Percentiles rank a stretch among this genome's conserved stretches.
Conservation (phyloP, 2,888 invertebrate genomes). For the Zonitis immaculata region DNA sequence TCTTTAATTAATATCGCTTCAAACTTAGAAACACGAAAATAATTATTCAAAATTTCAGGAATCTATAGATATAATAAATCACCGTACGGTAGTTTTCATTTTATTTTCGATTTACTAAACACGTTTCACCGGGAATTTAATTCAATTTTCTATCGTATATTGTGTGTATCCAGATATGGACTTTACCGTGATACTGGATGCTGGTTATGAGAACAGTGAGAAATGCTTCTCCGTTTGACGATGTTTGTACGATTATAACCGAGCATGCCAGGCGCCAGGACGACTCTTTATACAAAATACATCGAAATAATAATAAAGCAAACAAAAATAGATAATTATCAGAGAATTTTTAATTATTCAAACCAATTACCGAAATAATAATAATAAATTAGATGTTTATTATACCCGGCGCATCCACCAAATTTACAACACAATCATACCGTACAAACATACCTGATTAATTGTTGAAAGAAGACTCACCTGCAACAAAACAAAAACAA, state of each 20-base stretch:
- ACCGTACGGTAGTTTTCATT: too few species aligned
- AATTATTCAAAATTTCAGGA: too few species aligned
- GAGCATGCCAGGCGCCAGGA: slow-evolving; percentile 22
- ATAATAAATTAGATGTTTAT: too few species aligned
- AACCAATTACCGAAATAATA: too few species aligned
- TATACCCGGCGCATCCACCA: slow-evolving; percentile 7
- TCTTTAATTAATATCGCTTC: too few species aligned
- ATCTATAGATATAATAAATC: too few species aligned
- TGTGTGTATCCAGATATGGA: slow-evolving; percentile 19
- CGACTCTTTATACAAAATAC: not conserved
- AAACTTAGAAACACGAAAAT: too few species aligned
- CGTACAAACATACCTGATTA: not conserved
- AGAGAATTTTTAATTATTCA: not conserved
- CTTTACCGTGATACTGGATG: slow-evolving; percentile 30
- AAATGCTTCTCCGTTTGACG: slow-evolving; percentile 11
- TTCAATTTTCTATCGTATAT: slow-evolving; percentile 4
- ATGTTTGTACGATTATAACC: slow-evolving; percentile 24
- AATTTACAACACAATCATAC: not conserved
- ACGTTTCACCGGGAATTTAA: not conserved
- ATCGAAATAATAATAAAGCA: too few species aligned
- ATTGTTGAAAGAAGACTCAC: slow-evolving; percentile 3
- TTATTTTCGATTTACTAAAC: too few species aligned
- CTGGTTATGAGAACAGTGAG: slow-evolving; percentile 20
- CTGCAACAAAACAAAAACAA: slow-evolving; percentile 9
- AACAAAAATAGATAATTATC: not conserved